These are phyloP conservation scores for Hydrochoerus hydrochaeris DNA, from an alignment of 2,113 vertebrate genomes.

Conservation along the genomic window DNA sequence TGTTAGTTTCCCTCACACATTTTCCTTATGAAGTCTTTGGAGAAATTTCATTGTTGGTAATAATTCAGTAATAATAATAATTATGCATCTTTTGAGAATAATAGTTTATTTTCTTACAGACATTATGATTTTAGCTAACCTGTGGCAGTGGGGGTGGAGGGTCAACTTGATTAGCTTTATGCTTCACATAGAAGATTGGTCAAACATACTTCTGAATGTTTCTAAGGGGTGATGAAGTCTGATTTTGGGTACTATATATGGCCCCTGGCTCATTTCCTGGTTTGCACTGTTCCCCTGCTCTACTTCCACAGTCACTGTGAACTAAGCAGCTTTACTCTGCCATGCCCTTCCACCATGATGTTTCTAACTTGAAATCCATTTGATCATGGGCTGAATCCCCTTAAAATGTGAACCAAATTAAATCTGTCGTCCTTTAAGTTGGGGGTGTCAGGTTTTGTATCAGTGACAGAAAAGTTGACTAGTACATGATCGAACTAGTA, in stretches of 20 bases:
- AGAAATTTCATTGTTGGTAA: constrained; percentile 30
- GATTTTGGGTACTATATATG: background rate
- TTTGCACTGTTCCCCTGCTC: background rate
- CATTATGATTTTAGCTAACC: background rate
- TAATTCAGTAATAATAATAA: constrained; percentile 48
- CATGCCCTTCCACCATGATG: background rate
- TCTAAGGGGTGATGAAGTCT: background rate
- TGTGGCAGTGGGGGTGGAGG: background rate
- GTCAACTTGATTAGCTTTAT: background rate
- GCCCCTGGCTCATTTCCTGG: background rate
- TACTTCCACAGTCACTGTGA: background rate
- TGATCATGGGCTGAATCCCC: background rate
- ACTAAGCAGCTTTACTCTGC: background rate
- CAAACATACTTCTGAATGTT: background rate
- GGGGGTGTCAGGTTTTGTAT: background rate
- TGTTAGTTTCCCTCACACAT: constrained; percentile 12
- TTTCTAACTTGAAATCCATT: background rate
- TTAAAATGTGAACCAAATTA: background rate
- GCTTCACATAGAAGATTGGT: background rate
- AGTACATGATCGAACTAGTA: background rate
- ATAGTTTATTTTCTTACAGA: constrained; percentile 10
- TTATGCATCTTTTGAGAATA: constrained; percentile 5
- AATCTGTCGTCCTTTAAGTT: background rate
- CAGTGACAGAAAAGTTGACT: background rate
- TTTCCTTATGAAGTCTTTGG: constrained; percentile 38